phyloP scores from a whole-genome alignment of 92 coral and sea anemone species.

The Phymanthus crucifer region DNA sequence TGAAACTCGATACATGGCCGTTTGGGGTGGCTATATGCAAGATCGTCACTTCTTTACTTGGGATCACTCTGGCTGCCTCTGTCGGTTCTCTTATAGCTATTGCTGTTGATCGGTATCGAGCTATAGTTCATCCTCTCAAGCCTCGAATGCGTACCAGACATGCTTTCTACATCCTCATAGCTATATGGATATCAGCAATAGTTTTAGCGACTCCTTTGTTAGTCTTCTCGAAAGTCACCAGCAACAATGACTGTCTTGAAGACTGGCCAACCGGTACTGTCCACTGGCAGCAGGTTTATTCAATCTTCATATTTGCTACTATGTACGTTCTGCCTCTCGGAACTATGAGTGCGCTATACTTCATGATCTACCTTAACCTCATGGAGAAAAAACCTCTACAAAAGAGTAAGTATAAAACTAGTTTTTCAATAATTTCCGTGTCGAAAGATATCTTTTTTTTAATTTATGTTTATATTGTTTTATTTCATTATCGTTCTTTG shows the following conservation, averaged over 20 bases:
- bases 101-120: conserved; percentile 77
- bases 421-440: no score
- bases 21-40: conserved; percentile 73
- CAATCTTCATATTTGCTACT: conserved; percentile 41
- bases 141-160: conserved; percentile 76
- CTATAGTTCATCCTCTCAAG: conserved; percentile 81
- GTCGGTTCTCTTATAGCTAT: conserved; percentile 82
- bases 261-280: conserved; percentile 46
- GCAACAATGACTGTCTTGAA: conserved; percentile 42
- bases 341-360: conserved; percentile 69
- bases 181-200: conserved; percentile 68
- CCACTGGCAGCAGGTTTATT: conserved; percentile 32
- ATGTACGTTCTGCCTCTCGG: conserved; percentile 64
- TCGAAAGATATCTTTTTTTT: background rate
- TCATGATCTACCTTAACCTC: conserved; percentile 66
- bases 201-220: conserved; percentile 62
- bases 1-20: conserved; percentile 61
- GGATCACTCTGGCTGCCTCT: conserved; percentile 64
- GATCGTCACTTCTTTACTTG: conserved; percentile 58
- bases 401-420: conserved; percentile 39
- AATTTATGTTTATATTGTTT: background rate
- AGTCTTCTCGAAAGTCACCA: conserved; percentile 35
- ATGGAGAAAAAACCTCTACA: conserved; percentile 47
- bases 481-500: background rate
- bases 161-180: conserved; percentile 65